Evolutionary conservation across 2,113 vertebrate genomes (phyloP).

Genomic region (Tragelaphus imberbis): DNA sequence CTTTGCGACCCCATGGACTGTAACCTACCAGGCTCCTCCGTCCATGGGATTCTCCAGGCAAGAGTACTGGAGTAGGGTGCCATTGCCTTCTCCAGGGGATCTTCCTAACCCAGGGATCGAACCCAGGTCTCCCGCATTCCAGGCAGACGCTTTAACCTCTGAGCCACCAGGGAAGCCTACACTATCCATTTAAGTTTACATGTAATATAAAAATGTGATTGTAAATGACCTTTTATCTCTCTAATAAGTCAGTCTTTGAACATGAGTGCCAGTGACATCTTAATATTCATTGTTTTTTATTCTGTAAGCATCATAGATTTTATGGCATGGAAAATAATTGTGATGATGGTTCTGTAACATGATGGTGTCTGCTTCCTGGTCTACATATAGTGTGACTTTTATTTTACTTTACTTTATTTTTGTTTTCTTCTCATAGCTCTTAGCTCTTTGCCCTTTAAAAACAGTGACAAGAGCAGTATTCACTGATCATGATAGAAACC

Average conservation of each 20-base stretch:
- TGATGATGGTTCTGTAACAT: background rate
- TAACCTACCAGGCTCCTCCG: too few relatives aligned
- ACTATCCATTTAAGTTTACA: background rate
- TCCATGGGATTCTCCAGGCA: too few relatives aligned
- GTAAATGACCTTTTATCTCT: too few relatives aligned
- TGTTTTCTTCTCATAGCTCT: slow-evolving; percentile 9
- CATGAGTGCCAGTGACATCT: background rate
- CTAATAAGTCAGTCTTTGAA: background rate
- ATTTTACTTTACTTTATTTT: slow-evolving; percentile 32
- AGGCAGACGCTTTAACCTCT: too few relatives aligned
- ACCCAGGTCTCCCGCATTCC: too few relatives aligned
- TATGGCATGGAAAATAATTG: background rate
- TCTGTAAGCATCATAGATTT: background rate
- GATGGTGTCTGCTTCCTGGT: background rate
- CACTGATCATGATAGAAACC: slow-evolving; percentile 23
- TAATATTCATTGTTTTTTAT: slow-evolving; percentile 27
- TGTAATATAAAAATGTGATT: background rate
- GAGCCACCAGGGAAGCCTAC: too few relatives aligned
- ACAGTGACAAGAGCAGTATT: background rate
- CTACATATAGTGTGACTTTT: slow-evolving; percentile 19
- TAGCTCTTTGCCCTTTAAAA: slow-evolving; percentile 2
- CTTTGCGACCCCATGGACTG: too few relatives aligned
- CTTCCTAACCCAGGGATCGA: too few relatives aligned
- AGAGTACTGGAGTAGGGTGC: too few relatives aligned
- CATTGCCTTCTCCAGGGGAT: too few relatives aligned